Evolutionary conservation across 1,140 invertebrate species (phyloP), one percentile per base, ranked within the genome.

Genomic region (Vanessa tameamea): DNA sequence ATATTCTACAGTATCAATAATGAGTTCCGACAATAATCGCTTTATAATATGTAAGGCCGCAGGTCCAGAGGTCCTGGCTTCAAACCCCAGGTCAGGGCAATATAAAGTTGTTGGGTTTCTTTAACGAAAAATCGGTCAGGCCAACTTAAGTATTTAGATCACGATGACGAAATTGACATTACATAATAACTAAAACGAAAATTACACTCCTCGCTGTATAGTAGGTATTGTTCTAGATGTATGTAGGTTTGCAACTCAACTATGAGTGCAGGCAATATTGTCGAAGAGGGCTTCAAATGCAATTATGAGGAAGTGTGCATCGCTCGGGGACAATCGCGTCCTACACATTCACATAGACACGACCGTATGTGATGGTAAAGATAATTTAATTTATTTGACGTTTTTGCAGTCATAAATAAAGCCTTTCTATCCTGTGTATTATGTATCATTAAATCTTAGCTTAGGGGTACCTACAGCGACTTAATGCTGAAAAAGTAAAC

Each of bases 291-390:
- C 78, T 85, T 81, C 81, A 82, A 88, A 88, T 87, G 82, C 83
- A 89, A 90, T 90, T 89, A 90, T 86, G 77, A 85, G 69, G 83
- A 82, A 80, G 80, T 85, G 80, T 83, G 77, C 77, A 73, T 68
- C 72, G 81, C 81, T 82, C 74, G 69, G 82, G 80, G 82, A 85
- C 77, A 77, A 80, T 82, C 72, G 64, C 69, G 67, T 50, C 59
- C 51, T 59, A n/a, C 65, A 37, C 55, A 71, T 16, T 48, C 15
- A n/a, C 23, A 59, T 12, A 59, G 8, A 14, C 9, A 59, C 37
- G 37, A n/a, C 31, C 7, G 12, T 59, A 31, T 63, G 23, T 43
- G 37, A 43, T 43, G 37, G 37, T 43, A 43, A 43, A 43, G 37
- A 43, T 48, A 65, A 65, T 65, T 65, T 47, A 65, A 65, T 65